Base-by-base conservation (phyloP, 1,140 invertebrate genomes). In the Oryzaephilus surinamensis region DNA sequence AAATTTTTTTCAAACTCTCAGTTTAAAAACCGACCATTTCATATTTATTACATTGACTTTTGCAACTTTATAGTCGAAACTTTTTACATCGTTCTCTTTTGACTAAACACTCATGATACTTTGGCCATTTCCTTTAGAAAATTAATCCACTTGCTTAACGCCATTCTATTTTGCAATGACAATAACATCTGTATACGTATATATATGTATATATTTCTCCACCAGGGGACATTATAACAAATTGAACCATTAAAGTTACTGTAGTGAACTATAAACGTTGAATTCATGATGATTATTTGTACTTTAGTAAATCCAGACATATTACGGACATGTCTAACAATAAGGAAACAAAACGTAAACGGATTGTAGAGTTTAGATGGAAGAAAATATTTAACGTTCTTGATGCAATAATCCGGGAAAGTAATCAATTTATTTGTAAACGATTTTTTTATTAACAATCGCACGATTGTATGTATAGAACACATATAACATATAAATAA, bases 231-330 rank as follows among this genome's bases (percentile, higher is more conserved):
- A 31, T 30, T 40, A 12, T 45, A 45, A 45, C 43, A 45, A 45
- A 45, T 35, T 45, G 37, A 45, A 45, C 43, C 35, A 28, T 45
- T 34, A 39, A 39, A 45, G 43, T 40, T 45, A 45, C 28, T 39
- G 43, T 39, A 45, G 43, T 44, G 10, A 37, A 45, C 43, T 45
- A 45, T 45, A 45, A 40, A 45, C 43, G 43, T 45, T 45, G 31
- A 28, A 16, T 45, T 45, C 31, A 39, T 29, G 43, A 40, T 45
- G 43, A 45, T 45, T 45, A 45, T 40, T 45, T 45, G 43, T 39
- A 39, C 43, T 45, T 45, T 45, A 20, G 31, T 40, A 45, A 45
- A 45, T 45, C 43, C 32, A 40, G 43, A 45, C 37, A 37, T 35
- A 45, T 45, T 29, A 37, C 43, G 17, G 38, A 39, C 43, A 13